These are phyloP conservation scores for Epinephelus moara DNA, from an alignment of 2,113 vertebrate species.

Conservation along the genomic window DNA sequence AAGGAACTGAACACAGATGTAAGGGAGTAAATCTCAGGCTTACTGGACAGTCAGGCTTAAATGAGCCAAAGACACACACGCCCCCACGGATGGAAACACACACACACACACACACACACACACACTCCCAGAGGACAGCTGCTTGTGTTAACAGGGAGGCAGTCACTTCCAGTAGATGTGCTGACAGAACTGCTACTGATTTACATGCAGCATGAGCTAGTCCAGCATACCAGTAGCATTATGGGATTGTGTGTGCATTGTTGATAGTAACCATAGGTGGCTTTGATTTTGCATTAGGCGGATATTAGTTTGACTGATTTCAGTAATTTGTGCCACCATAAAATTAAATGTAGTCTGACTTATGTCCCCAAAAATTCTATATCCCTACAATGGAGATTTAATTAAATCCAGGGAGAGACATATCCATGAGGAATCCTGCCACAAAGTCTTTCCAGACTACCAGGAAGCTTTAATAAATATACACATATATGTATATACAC, in stretches of 20 bases:
- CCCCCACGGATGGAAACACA: neutral
- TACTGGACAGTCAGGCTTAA: constrained; percentile 2
- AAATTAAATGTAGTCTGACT: neutral
- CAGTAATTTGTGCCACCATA: neutral
- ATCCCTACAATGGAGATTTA: neutral
- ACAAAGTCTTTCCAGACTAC: neutral
- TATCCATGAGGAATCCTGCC: neutral
- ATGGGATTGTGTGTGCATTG: neutral
- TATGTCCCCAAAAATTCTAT: neutral
- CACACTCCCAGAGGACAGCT: constrained; percentile 31
- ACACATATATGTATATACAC: neutral
- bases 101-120: neutral
- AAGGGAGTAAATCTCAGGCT: constrained; percentile 18
- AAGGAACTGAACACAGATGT: constrained; percentile 37
- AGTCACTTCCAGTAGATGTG: constrained; percentile 13
- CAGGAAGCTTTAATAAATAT: neutral
- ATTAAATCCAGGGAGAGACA: neutral
- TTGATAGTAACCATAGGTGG: constrained; percentile 1
- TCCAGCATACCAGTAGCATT: constrained; percentile 10
- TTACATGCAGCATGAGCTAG: neutral
- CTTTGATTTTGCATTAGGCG: neutral
- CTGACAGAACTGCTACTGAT: constrained; percentile 39
- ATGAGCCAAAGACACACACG: constrained; percentile 18
- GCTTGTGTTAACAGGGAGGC: constrained; percentile 44
- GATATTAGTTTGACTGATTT: neutral